Base-by-base conservation (phyloP, 1,140 invertebrate genomes). In the Pseudomyrmex pallidus region DNA sequence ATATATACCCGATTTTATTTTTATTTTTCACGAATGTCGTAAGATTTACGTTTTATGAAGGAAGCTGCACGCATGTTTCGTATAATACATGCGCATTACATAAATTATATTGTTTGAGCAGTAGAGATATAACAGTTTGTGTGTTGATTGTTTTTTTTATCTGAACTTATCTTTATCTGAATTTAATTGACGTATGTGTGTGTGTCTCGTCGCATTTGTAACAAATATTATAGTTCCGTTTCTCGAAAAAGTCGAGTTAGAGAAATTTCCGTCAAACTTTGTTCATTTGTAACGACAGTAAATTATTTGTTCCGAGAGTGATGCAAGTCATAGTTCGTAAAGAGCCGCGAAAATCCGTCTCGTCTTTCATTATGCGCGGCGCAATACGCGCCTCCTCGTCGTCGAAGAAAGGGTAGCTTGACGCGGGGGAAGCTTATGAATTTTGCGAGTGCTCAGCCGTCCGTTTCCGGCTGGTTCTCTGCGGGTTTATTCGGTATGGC, bases 241-340 rank as follows among this genome's bases (percentile, higher is more conserved):
- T 83, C 83, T 85, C 80, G 85, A 90, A 88, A 84, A 90, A 89
- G 74, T 84, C 86, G 88, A 92, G 87, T 76, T 82, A 72, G 87
- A 86, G 80, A 73, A 87, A 85, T 87, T 86, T 91, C 86, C 61
- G 85, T 83, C 73, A 83, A 35, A 92, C 90, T 93, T 91, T 62
- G 66, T 86, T 91, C 93, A 93, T 94, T 94, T 92, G 89, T 90
- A 92, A 92, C 89, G 90, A 85, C 74, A 87, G 85, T 70, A 87
- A 92, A 92, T 93, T 92, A 90, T 92, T 89, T 85, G 87, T 86
- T 82, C 87, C 64, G 87, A 86, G 78, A 86, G 83, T 72, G 84
- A 87, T 91, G 92, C 92, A 91, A 92, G 92, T 93, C 92, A 93
- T 87, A 92, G 90, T 91, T 90, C 84, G 85, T 77, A 91, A 91